Evolutionary conservation across 2,797 vertebrate species (phyloP).

Genomic region (Chaetophractus vellerosus): DNA sequence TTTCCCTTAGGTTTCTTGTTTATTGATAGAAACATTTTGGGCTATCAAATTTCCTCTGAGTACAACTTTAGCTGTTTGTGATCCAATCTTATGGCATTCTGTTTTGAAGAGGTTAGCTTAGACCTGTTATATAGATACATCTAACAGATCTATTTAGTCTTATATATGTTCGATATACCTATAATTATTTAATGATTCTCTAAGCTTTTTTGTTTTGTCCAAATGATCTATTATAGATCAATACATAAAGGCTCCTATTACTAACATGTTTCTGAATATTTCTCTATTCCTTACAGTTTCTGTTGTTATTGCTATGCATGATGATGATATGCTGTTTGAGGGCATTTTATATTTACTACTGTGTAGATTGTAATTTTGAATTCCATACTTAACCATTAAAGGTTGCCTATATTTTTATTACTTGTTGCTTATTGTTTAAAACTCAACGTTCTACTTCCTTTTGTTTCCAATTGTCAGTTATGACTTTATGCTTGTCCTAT

Average conservation of each 20-base stretch:
- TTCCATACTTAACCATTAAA: background rate
- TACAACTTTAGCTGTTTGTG: background rate
- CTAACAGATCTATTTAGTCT: background rate
- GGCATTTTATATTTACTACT: background rate
- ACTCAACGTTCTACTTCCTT: background rate
- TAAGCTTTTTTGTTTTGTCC: background rate
- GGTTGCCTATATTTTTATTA: background rate
- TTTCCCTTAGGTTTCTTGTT: background rate
- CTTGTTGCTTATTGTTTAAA: background rate
- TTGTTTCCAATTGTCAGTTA: background rate
- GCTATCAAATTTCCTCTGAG: background rate
- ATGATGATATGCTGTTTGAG: background rate
- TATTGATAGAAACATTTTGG: slow-evolving; percentile 18
- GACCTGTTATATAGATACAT: background rate
- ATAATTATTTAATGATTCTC: background rate
- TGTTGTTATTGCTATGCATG: background rate
- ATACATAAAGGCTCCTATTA: background rate
- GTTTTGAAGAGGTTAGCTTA: background rate
- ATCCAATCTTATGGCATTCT: background rate
- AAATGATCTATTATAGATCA: background rate
- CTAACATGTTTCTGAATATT: background rate
- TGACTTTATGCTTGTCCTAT: background rate
- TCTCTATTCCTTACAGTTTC: background rate
- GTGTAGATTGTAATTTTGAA: background rate
- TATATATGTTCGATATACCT: background rate